A percentile compares a stretch with the other conserved stretches of the same genome.
These are phyloP conservation scores for Gibbula magus DNA, from an alignment of 2,888 invertebrate species.

Conservation along the genomic window DNA sequence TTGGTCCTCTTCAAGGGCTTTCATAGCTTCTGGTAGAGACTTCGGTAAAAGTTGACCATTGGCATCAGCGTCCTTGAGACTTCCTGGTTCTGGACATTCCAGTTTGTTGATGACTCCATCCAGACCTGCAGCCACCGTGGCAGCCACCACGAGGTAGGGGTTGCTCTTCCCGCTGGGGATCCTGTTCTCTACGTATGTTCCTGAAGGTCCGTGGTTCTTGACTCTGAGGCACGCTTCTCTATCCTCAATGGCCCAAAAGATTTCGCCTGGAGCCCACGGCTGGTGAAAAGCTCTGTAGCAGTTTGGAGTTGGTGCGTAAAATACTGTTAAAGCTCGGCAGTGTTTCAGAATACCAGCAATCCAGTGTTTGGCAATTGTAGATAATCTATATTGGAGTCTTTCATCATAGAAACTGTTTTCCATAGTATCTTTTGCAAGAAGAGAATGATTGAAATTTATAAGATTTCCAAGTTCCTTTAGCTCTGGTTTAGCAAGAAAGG, in stretches of 20 bases:
- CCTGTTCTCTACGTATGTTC: slow-evolving; percentile 42
- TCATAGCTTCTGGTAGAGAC: slow-evolving; percentile 18
- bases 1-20: slow-evolving; percentile 21
- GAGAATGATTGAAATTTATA: not conserved
- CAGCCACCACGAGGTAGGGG: slow-evolving; percentile 42
- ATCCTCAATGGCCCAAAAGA: slow-evolving; percentile 39
- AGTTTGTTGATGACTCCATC: slow-evolving; percentile 39
- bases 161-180: slow-evolving; percentile 38
- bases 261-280: slow-evolving; percentile 27
- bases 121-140: slow-evolving; percentile 41
- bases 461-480: not conserved
- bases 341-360: slow-evolving; percentile 40
- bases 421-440: not conserved
- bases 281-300: slow-evolving; percentile 34
- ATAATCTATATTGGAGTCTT: slow-evolving; percentile 7
- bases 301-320: slow-evolving; percentile 41
- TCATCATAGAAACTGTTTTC: slow-evolving; percentile 31
- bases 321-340: slow-evolving; percentile 35
- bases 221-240: slow-evolving; percentile 29
- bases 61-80: not conserved
- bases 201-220: slow-evolving; percentile 26
- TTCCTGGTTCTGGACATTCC: slow-evolving; percentile 27
- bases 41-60: slow-evolving; percentile 25
- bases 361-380: slow-evolving; percentile 36
- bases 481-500: slow-evolving; percentile 13